These are phyloP conservation scores for Phengaris arion DNA, from an alignment of 2,888 invertebrate species.

Conservation along the genomic window DNA sequence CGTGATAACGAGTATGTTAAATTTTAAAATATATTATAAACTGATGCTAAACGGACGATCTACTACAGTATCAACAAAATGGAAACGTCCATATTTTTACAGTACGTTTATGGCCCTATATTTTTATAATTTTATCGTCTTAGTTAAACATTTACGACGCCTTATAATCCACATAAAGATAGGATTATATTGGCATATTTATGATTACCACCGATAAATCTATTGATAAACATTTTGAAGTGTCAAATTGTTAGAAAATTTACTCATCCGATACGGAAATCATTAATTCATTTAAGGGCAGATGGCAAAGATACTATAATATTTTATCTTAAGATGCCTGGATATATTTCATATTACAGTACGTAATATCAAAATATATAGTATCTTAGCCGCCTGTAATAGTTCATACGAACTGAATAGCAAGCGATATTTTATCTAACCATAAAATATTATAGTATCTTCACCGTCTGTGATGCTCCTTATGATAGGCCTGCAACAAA, in stretches of 20 bases:
- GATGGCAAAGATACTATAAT: no score
- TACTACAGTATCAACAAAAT: neutral
- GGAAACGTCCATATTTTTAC: neutral
- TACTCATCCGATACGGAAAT: neutral
- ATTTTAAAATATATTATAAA: neutral
- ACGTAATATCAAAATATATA: no score
- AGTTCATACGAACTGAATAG: no score
- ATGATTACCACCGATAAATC: slow-evolving; percentile 20
- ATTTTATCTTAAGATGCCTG: no score
- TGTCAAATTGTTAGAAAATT: neutral
- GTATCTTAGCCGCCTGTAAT: no score
- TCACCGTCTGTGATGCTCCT: no score
- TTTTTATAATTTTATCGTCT: slow-evolving; percentile 28
- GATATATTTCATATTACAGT: no score
- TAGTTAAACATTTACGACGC: slow-evolving; percentile 24
- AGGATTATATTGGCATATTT: slow-evolving; percentile 26
- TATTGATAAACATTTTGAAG: neutral
- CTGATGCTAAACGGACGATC: neutral
- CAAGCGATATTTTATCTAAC: no score
- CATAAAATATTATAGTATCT: no score
- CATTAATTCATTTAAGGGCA: no score
- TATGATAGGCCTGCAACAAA: no score
- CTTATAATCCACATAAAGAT: slow-evolving; percentile 30
- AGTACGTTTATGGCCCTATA: slow-evolving; percentile 4
- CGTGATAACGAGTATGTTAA: no score